phyloP scores from a whole-genome alignment of 2,113 vertebrate genomes.

The Calidris pygmaea region DNA sequence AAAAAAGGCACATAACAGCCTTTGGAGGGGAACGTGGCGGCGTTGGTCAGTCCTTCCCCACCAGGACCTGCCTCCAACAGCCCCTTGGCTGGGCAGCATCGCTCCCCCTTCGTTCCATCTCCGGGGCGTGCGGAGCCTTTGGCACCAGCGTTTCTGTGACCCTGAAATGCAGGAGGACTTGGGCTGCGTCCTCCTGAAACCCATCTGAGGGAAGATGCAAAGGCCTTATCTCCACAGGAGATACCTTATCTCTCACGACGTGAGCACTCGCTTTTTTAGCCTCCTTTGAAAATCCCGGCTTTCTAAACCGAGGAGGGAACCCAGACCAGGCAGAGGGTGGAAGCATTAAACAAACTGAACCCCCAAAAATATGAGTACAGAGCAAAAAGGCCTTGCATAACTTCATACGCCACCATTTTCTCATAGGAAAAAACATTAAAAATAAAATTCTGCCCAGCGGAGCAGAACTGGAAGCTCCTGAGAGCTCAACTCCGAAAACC shows the following conservation, averaged over 20 bases:
- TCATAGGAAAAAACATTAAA: not conserved
- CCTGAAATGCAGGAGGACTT: not conserved
- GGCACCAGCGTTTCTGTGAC: not conserved
- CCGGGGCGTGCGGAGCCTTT: rapidly evolving
- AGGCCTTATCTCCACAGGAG: not conserved
- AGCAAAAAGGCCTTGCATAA: not conserved
- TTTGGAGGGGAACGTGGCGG: rapidly evolving
- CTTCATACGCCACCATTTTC: not conserved
- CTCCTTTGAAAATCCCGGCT: not conserved
- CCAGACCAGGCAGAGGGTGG: not conserved
- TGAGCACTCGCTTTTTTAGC: not conserved
- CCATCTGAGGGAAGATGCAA: not conserved
- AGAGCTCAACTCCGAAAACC: not conserved
- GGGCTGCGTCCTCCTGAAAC: not conserved
- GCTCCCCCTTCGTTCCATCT: not conserved
- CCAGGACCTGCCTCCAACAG: not conserved
- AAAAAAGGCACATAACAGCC: not conserved
- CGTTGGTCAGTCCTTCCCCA: not conserved
- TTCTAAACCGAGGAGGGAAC: not conserved
- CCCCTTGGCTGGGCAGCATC: not conserved
- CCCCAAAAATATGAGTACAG: not conserved
- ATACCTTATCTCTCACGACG: not conserved
- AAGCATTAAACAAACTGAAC: not conserved
- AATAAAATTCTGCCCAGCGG: not conserved
- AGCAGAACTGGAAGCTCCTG: not conserved